phyloP scores from a whole-genome alignment of 1,140 invertebrate genomes.

The Trichonephila clavata region DNA sequence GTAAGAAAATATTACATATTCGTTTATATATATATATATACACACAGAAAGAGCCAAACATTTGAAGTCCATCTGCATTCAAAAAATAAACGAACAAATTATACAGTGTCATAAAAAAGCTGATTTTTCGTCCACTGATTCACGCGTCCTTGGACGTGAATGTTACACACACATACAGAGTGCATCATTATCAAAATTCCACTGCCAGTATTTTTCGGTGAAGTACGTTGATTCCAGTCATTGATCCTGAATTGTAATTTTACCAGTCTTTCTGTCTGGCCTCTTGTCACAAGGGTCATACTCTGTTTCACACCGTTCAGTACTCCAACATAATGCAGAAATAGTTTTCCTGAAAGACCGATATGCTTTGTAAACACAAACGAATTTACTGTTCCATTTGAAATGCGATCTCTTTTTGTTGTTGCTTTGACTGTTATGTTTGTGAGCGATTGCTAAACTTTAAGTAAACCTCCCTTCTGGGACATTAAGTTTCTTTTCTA shows the following conservation, averaged over 20 bases:
- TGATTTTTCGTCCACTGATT: constrained; percentile 7
- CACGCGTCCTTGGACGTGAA: neutral
- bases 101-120: neutral
- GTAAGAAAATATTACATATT: neutral
- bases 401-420: neutral
- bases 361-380: neutral
- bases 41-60: neutral
- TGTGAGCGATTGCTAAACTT: neutral
- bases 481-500: neutral
- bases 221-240: constrained; percentile 10
- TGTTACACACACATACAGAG: neutral
- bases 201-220: neutral
- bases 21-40: neutral
- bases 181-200: constrained; percentile 4
- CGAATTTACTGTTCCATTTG: neutral
- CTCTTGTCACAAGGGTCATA: neutral
- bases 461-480: neutral
- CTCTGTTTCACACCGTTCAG: constrained; percentile 12
- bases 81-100: neutral
- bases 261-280: neutral
- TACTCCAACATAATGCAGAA: constrained; percentile 5
- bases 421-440: neutral
- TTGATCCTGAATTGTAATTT: constrained; percentile 7
- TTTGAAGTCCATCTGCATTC: neutral
- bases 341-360: constrained; percentile 16